Evolutionary conservation across 2,113 vertebrate species (phyloP), one percentile per base, ranked within the genome.

Genomic region (Ailurus styani): DNA sequence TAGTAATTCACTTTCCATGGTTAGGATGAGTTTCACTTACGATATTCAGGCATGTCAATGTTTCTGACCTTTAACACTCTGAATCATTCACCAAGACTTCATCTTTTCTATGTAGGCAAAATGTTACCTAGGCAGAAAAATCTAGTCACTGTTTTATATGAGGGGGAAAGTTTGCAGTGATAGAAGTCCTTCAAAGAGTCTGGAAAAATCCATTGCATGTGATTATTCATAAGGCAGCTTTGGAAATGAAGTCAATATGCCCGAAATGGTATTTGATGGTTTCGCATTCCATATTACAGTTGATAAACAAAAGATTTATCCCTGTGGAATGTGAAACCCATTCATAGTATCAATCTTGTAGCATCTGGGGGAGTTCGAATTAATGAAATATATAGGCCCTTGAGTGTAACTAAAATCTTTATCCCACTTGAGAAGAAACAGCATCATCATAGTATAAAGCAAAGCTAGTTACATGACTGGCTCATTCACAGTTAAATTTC

Each of bases 401-500:
- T 90, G 54, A 81, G 11, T 21, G 5, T 75, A 90, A 31, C 68
- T 85, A 77, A 96, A 91, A 62, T 40, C 47, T 90, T 96, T 97
- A n/a, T 20, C 20, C 42, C 2, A 68, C 4, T 82, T 52, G 57
- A 87, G 66, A 91, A 82, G 55, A 94, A 96, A 91, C 72, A 57
- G 14, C 77, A 37, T 72, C n/a, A 82, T 72, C 78, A 79, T 42
- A 94, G 47, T 57, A 23, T 37, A 62, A 93, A 86, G 6, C 4
- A 89, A 84, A 91, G 88, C 52, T 82, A 96, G 47, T 82, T 84
- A 8, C 1, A 64, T 47, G n/a, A 70, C 27, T 62, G 34, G 40
- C 34, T 27, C 66, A n/a, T 90, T 18, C 27, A 55, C 8, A 54
- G n/a, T 77, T 68, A 85, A 87, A 47, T 40, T 96, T 27, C 12